Conservation (phyloP, 1,140 invertebrate genomes). For the Pachypsylla venusta region DNA sequence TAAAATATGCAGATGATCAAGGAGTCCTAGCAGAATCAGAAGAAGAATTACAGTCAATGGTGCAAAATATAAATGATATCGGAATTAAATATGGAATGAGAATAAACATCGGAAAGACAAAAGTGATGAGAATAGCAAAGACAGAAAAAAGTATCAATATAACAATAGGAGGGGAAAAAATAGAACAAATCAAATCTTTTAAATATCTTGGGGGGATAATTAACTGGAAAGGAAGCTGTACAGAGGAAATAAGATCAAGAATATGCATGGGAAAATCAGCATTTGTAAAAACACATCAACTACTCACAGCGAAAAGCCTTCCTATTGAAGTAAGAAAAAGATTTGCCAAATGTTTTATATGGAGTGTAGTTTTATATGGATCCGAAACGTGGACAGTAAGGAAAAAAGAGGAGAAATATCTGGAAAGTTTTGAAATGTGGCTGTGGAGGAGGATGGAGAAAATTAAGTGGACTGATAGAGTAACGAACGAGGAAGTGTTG, state of each 20-base stretch:
- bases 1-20: constrained; percentile 17
- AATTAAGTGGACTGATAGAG: constrained; percentile 14
- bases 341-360: constrained; percentile 15
- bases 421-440: constrained; percentile 16
- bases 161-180: constrained; percentile 12
- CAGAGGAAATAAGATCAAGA: constrained; percentile 5
- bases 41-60: constrained; percentile 2
- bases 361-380: constrained; percentile 14
- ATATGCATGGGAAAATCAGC: constrained; percentile 4
- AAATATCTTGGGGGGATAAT: constrained; percentile 17
- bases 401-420: constrained; percentile 12
- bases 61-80: not conserved
- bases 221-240: constrained; percentile 10
- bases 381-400: constrained; percentile 12
- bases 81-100: constrained; percentile 8
- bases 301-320: not conserved
- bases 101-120: constrained; percentile 10
- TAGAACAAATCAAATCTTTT: constrained; percentile 13
- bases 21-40: constrained; percentile 5
- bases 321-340: constrained; percentile 10
- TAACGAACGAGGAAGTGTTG: constrained; percentile 14
- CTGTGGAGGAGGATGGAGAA: constrained; percentile 12
- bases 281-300: not conserved
- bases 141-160: constrained; percentile 11
- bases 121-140: constrained; percentile 12